Base-by-base conservation (phyloP, 2,888 invertebrate genomes). In the Osedax fenrisi region DNA sequence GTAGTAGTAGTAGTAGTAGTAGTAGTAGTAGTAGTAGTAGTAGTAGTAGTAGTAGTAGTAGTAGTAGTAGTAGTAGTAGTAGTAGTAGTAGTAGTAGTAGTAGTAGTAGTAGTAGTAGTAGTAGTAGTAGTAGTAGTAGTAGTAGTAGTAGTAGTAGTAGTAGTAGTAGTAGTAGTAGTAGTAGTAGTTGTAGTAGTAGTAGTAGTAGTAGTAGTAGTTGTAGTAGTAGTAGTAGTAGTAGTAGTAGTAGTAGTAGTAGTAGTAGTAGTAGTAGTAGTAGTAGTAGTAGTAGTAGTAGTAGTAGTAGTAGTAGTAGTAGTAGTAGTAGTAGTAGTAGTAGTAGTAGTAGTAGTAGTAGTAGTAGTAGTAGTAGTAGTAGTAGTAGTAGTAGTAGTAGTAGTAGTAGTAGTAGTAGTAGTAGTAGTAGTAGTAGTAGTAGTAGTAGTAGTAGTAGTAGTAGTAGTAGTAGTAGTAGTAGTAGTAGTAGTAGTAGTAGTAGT, bases 261-360 rank as follows among this genome's bases (percentile, higher is more conserved):
- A 74, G 72, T 76, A 77, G 75, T 76, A 77, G 74, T 76, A 77
- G 77, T 76, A 77, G 76, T 76, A 77, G 77, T 68, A 77, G 76
- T 74, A 74, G 77, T 74, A 77, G 77, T 74, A 76, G 77, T 76
- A 76, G 77, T 74, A 77, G 74, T 76, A 76, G 76, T 74, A 76
- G 72, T 75, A 76, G 76, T 74, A 76, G 76, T 71, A 76, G 74
- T 74, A 77, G 77, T 76, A 76, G 75, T 75, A 76, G 75, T 75
- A 75, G 77, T 73, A 75, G 72, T 76, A 73, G 76, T 72, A 73
- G 73, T 72, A 67, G 75, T 72, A 68, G 75, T 73, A 73, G 73
- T 67, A 73, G 75, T 72, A 73, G 75, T 75, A 73, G 76, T 67
- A 73, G 76, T 73, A 73, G 76, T 76, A 75, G 70, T 76, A 68